Percentiles rank a stretch among this genome's conserved stretches.
phyloP scores from a whole-genome alignment of 1,140 invertebrate genomes.

The Araneus ventricosus region DNA sequence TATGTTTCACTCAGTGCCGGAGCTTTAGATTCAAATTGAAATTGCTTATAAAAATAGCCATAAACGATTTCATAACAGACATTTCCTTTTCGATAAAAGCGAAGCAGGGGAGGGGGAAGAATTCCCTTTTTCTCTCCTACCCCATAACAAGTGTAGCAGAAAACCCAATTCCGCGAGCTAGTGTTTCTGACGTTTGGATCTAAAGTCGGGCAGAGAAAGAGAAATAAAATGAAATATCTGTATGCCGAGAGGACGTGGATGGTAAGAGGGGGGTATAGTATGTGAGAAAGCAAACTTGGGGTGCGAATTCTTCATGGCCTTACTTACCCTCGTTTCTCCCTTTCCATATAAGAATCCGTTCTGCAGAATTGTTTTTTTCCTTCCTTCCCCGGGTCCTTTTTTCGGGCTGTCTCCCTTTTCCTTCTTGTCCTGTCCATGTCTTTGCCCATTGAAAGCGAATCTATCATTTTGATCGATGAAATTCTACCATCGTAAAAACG shows the following conservation, averaged over 20 bases:
- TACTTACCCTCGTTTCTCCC: conserved; percentile 58
- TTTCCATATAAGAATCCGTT: conserved; percentile 30
- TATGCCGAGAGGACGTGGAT: conserved; percentile 16
- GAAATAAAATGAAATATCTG: conserved; percentile 61
- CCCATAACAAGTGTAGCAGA: conserved; percentile 63
- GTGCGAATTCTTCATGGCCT: conserved; percentile 57
- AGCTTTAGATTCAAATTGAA: background rate
- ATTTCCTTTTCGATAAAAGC: conserved; percentile 30
- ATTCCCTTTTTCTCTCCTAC: conserved; percentile 9
- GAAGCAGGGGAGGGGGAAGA: background rate
- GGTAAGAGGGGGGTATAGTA: background rate
- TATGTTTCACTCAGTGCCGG: background rate
- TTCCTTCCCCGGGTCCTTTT: conserved; percentile 23
- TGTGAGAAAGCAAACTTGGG: conserved; percentile 58
- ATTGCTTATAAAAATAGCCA: conserved; percentile 29
- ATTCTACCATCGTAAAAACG: conserved; percentile 70
- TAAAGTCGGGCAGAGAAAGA: conserved; percentile 34
- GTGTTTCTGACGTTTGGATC: conserved; percentile 59
- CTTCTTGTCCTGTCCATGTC: conserved; percentile 68
- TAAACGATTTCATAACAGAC: conserved; percentile 39
- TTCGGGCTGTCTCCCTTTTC: conserved; percentile 24
- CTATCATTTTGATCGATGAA: conserved; percentile 72
- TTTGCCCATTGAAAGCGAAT: conserved; percentile 68
- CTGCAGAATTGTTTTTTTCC: background rate
- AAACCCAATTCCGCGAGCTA: conserved; percentile 57